Evolutionary conservation across 2,113 vertebrate species (phyloP), one percentile per base, ranked within the genome.

Genomic region (Lampris incognitus): DNA sequence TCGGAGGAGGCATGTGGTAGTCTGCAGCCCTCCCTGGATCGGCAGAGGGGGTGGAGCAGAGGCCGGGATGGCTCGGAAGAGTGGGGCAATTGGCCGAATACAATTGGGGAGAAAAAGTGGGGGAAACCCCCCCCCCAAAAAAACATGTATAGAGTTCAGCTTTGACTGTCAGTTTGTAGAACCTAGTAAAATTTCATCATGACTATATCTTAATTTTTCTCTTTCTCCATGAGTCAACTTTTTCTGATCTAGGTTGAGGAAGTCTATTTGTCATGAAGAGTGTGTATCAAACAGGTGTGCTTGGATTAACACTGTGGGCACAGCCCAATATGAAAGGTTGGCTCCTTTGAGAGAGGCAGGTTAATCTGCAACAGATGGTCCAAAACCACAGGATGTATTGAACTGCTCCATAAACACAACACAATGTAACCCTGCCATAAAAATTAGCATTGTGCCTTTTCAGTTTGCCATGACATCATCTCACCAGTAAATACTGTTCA

Each of bases 321-420:
- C 51, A 50, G 50, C 44, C 66, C 54, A 51, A 7, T 82, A 78
- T 62, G 69, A 79, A 72, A 71, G 66, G 57, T 72, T 74, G 66
- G 50, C 58, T 49, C 39, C 40, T 72, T 24, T 10, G 39, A 67
- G 38, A 74, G 51, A 41, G 3, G 67, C 65, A 82, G 79, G 74
- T 81, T 85, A 74, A 88, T 90, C 76, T 74, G 9, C 49, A 78
- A 69, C 83, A 91, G 87, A 91, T 77, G 83, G 86, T 66, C 58
- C 41, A 61, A 78, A 63, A 63, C 57, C 70, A 73, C 50, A 72
- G 81, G 72, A 72, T 40, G 66, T 0, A 13, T 64, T 62, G 3
- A 77, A 67, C 50, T 55, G n/a, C 61, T n/a, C 44, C 51, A 62
- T 9, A 61, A 58, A 73, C 8, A 48, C 5, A 24, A 82, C 39